Evolutionary conservation across 2,113 vertebrate genomes (phyloP), one percentile per base, ranked within the genome.

Genomic region (Orycteropus afer): DNA sequence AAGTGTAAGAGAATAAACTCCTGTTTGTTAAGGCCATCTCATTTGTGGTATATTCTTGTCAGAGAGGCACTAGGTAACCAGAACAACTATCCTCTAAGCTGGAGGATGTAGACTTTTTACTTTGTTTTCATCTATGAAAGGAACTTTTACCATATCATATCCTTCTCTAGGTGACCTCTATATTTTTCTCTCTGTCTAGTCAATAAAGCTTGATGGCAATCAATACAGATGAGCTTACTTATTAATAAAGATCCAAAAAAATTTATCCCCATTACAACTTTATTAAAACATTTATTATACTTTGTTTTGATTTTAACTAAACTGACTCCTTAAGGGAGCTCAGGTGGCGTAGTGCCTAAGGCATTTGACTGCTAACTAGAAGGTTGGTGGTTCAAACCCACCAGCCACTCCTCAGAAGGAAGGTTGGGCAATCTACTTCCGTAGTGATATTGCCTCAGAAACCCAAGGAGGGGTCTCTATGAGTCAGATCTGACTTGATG

Each of bases 261-360:
- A 29, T 37, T 3, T 51, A 79, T 73, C 15, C 17, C 20, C 7
- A 79, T 42, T 53, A 82, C 22, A 81, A 67, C 45, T 74, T 87
- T 69, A 92, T 47, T 81, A 86, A 92, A 74, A 57, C 73, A 53
- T 7, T 88, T 61, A 53, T 78, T 78, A 82, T 11, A 7, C 34
- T 94, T 94, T 85, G 34, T 76, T 74, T 93, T 89, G 20, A 78
- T 80, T 82, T 95, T 90, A 84, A 47, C 13, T 80, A 83, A 55
- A 88, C 37, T 55, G 14, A 25, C 40, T 81, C 55, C 51, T 87
- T 69, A 90, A 85, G 51, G 88, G 55, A n/a, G n/a, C n/a, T n/a
- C n/a, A n/a, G n/a, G n/a, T n/a, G n/a, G n/a, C n/a, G n/a, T n/a
- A n/a, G n/a, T n/a, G n/a, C n/a, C n/a, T n/a, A n/a, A n/a, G n/a